These are phyloP conservation scores for Diaperis boleti DNA, from an alignment of 2,888 invertebrate genomes.

Conservation along the genomic window DNA sequence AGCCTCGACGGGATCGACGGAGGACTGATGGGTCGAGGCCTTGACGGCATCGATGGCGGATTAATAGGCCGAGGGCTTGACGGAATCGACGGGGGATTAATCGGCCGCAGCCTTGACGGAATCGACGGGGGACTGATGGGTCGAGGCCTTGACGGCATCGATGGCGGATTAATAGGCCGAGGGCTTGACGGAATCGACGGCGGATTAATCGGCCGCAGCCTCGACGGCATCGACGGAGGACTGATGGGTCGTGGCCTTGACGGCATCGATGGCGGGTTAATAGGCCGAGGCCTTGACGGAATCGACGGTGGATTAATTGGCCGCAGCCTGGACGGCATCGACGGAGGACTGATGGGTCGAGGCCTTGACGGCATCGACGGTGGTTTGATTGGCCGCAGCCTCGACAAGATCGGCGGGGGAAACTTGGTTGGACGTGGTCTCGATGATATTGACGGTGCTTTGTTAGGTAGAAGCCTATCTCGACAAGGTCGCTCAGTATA, in stretches of 20 bases:
- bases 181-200: constrained; percentile 42
- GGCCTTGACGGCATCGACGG: constrained; percentile 22
- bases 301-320: constrained; percentile 47
- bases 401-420: constrained; percentile 48
- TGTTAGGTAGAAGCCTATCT: constrained; percentile 44
- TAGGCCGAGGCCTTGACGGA: constrained; percentile 40
- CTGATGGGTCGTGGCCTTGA: constrained; percentile 37
- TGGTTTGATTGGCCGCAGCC: constrained; percentile 30
- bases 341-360: constrained; percentile 1
- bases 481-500: too few relatives aligned
- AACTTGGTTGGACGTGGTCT: constrained; percentile 42
- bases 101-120: constrained; percentile 43
- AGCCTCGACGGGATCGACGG: constrained; percentile 38
- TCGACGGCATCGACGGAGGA: constrained; percentile 49
- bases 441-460: constrained; percentile 46
- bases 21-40: constrained; percentile 7
- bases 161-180: constrained; percentile 23
- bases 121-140: constrained; percentile 48
- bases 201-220: constrained; percentile 40
- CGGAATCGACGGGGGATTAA: constrained; percentile 46
- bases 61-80: constrained; percentile 42
- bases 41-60: constrained; percentile 16
- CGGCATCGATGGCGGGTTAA: constrained; percentile 2
- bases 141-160: constrained; percentile 40
- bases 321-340: constrained; percentile 42